phyloP scores from a whole-genome alignment of 2,113 vertebrate genomes.

The Lophura nycthemera region DNA sequence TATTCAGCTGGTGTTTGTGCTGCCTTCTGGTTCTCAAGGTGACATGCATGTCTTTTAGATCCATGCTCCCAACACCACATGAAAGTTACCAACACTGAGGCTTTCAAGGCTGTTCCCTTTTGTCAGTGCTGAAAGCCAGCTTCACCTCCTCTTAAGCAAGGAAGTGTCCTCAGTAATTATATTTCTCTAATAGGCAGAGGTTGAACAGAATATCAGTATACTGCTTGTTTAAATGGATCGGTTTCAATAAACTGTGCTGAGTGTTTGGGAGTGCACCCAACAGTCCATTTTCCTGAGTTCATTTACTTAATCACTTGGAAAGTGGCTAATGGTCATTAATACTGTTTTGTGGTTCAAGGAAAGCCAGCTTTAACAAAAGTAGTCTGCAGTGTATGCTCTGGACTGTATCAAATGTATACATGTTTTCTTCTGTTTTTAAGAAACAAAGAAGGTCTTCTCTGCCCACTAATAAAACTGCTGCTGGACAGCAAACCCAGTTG shows the following conservation, averaged over 20 bases:
- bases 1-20: background rate
- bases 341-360: background rate
- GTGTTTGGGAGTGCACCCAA: constrained; percentile 62
- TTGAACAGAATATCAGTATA: constrained; percentile 82
- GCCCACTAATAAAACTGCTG: background rate
- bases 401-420: background rate
- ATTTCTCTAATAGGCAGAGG: constrained; percentile 52
- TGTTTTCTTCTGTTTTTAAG: background rate
- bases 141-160: constrained; percentile 58
- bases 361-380: constrained; percentile 1
- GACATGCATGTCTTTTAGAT: background rate
- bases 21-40: constrained; percentile 23
- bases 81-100: constrained; percentile 1
- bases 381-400: background rate
- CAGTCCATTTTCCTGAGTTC: background rate
- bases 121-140: constrained; percentile 18
- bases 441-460: background rate
- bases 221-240: constrained; percentile 78
- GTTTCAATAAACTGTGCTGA: constrained; percentile 74
- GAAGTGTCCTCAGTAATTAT: constrained; percentile 80
- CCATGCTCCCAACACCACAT: background rate
- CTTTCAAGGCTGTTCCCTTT: constrained; percentile 13
- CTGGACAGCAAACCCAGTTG: background rate
- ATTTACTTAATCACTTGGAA: constrained; percentile 45
- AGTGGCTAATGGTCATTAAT: constrained; percentile 22